phyloP scores from a whole-genome alignment of 1,140 invertebrate species.

The Euura saliciscinereae region DNA sequence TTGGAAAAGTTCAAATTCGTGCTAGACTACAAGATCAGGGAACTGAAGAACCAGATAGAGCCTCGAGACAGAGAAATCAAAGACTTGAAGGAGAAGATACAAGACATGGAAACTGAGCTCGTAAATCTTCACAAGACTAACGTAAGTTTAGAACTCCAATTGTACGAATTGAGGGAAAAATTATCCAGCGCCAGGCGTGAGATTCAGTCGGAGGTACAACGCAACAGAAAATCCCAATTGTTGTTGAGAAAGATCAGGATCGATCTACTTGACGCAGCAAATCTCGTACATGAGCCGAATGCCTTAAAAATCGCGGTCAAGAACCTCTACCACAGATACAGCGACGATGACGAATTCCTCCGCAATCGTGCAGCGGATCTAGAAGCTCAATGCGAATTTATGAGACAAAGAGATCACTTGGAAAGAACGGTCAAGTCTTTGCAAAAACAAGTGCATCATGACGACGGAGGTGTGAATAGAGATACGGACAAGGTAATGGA shows the following conservation, averaged over 20 bases:
- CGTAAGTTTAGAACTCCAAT: constrained; percentile 70
- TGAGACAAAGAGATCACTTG: constrained; percentile 78
- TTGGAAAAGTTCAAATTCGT: constrained; percentile 91
- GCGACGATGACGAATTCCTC: constrained; percentile 69
- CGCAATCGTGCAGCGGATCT: constrained; percentile 68
- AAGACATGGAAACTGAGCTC: constrained; percentile 76
- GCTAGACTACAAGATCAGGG: constrained; percentile 86
- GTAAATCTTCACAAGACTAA: constrained; percentile 73
- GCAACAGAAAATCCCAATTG: constrained; percentile 69
- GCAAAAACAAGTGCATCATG: constrained; percentile 62
- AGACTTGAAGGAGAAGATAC: constrained; percentile 79
- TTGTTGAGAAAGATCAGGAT: constrained; percentile 76
- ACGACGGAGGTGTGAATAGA: constrained; percentile 49
- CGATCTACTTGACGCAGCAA: constrained; percentile 78
- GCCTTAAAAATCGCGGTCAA: constrained; percentile 80
- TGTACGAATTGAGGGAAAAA: constrained; percentile 79
- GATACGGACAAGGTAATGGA: constrained; percentile 62
- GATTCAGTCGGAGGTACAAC: constrained; percentile 68
- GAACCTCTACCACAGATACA: constrained; percentile 77
- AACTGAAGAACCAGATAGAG: constrained; percentile 84
- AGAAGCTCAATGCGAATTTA: constrained; percentile 79
- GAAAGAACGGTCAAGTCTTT: constrained; percentile 74
- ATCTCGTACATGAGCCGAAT: constrained; percentile 76
- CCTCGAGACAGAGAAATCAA: constrained; percentile 81
- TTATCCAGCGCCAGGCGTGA: constrained; percentile 72